phyloP scores from a whole-genome alignment of 1,140 invertebrate genomes.

The Lepeophtheirus salmonis region DNA sequence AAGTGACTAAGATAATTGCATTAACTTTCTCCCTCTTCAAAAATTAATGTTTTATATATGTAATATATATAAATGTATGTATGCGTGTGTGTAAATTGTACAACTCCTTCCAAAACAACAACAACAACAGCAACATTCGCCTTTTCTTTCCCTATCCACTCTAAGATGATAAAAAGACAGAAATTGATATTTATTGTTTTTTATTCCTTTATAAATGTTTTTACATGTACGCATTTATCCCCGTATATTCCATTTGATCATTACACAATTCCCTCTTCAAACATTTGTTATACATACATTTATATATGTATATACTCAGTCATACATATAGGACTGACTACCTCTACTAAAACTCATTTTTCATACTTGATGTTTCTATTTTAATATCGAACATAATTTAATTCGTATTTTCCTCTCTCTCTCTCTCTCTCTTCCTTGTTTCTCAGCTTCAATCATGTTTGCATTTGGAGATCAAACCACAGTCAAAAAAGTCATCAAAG shows the following conservation, averaged over 20 bases:
- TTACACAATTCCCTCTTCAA: too few relatives aligned
- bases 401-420: background rate
- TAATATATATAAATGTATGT: too few relatives aligned
- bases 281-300: too few relatives aligned
- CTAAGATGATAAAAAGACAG: too few relatives aligned
- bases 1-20: slow-evolving; percentile 32
- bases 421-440: slow-evolving; percentile 22
- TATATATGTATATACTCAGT: too few relatives aligned
- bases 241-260: too few relatives aligned
- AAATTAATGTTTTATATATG: background rate
- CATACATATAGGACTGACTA: too few relatives aligned
- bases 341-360: too few relatives aligned
- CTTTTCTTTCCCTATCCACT: background rate
- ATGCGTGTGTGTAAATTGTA: too few relatives aligned
- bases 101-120: too few relatives aligned
- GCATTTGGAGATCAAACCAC: slow-evolving; percentile 88
- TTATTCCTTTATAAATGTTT: too few relatives aligned
- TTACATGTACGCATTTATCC: background rate
- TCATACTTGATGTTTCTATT: background rate
- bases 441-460: slow-evolving; percentile 90
- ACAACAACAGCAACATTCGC: background rate
- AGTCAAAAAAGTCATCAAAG: slow-evolving; percentile 96
- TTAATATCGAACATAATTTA: too few relatives aligned
- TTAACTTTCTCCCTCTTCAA: background rate
- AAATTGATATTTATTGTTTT: background rate